These are phyloP conservation scores for Origma solitaria DNA, from an alignment of 2,113 vertebrate species.

Conservation along the genomic window DNA sequence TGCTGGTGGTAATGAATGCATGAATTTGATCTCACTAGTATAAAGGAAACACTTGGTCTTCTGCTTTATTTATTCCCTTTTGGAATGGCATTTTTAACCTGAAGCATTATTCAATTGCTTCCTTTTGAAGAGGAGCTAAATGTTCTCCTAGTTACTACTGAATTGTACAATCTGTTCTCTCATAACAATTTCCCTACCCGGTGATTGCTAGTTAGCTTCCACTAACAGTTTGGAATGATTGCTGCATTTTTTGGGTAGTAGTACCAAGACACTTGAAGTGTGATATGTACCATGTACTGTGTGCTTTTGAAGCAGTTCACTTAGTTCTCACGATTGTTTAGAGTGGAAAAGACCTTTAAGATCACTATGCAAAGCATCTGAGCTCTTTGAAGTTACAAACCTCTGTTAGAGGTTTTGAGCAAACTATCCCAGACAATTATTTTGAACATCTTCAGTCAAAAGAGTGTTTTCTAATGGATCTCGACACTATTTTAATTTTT, in stretches of 20 bases:
- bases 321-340: neutral
- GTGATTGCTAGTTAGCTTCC: neutral
- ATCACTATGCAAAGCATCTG: neutral
- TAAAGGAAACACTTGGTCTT: neutral
- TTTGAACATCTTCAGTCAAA: neutral
- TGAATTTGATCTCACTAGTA: neutral
- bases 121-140: neutral
- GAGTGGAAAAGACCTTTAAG: neutral
- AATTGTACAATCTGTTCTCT: neutral
- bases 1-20: neutral
- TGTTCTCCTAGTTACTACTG: neutral
- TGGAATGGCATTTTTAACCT: neutral
- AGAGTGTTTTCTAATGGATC: neutral
- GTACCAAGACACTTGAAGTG: neutral
- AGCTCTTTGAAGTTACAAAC: neutral
- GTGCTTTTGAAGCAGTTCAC: neutral
- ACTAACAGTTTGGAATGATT: neutral
- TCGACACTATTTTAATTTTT: neutral
- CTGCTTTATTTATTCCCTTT: neutral
- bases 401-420: neutral
- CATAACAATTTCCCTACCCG: neutral
- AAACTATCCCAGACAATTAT: neutral
- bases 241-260: neutral
- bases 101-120: neutral
- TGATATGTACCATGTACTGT: neutral